These are phyloP conservation scores for Ceyx melanurus DNA, from an alignment of 2,113 vertebrate species.

Conservation along the genomic window DNA sequence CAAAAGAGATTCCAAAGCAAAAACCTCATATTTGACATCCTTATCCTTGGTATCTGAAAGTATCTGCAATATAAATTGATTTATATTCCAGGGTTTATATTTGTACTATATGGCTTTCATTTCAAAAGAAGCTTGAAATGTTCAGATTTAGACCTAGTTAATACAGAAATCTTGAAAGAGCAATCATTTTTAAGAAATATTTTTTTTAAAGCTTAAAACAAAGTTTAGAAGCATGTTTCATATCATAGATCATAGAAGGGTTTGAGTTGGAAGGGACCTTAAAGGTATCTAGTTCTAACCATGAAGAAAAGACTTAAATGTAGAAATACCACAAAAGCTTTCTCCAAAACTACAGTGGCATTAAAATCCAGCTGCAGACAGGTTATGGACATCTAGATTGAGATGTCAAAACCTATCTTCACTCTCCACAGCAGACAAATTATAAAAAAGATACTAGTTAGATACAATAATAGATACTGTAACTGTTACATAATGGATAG, in stretches of 20 bases:
- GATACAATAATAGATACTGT: not conserved
- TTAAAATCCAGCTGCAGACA: not conserved
- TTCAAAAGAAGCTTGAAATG: not conserved
- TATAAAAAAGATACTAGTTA: not conserved
- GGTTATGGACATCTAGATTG: not conserved
- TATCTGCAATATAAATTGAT: not conserved
- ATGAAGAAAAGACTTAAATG: not conserved
- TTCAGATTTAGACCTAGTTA: not conserved
- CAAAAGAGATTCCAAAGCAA: not conserved
- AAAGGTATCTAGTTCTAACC: not conserved
- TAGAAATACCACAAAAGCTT: not conserved
- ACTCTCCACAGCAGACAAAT: not conserved
- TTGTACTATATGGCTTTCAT: not conserved
- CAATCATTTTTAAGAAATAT: accelerated
- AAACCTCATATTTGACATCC: not conserved
- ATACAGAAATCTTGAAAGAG: not conserved
- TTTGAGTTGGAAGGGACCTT: too few species aligned
- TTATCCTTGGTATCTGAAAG: not conserved
- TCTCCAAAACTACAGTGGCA: not conserved
- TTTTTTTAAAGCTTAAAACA: not conserved
- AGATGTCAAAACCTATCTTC: not conserved
- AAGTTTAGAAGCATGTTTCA: not conserved
- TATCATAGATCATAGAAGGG: not conserved
- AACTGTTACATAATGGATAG: not conserved
- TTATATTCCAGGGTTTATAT: not conserved